Percentiles rank a stretch among this genome's conserved stretches.
These are phyloP conservation scores for Popillia japonica DNA, from an alignment of 1,140 invertebrate genomes.

Conservation along the genomic window DNA sequence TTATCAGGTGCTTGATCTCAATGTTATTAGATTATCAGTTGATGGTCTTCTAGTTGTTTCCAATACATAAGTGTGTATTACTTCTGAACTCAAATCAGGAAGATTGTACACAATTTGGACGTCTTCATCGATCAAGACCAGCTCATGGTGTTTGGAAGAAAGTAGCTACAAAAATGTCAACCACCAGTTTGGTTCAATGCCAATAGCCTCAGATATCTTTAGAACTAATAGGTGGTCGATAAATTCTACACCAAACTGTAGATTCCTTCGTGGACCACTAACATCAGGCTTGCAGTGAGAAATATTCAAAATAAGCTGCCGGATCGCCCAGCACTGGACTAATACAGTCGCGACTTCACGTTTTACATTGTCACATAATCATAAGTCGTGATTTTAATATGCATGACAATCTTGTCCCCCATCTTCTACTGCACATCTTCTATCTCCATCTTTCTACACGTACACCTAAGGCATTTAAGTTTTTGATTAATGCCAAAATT, in stretches of 20 bases:
- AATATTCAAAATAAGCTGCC: conserved; percentile 40
- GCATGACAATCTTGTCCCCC: conserved; percentile 47
- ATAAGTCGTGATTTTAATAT: conserved; percentile 57
- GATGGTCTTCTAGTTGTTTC: no score
- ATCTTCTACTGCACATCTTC: not conserved
- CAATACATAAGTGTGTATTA: no score
- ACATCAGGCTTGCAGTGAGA: not conserved
- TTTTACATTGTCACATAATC: conserved; percentile 57
- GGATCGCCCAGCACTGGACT: conserved; percentile 52
- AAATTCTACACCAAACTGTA: not conserved
- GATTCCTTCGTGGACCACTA: not conserved
- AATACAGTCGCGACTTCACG: conserved; percentile 53
- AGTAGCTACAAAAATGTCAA: no score
- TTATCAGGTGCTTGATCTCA: no score
- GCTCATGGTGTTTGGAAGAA: no score
- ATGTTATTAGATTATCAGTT: no score
- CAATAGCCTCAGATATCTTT: no score
- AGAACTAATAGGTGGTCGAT: no score
- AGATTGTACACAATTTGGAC: no score
- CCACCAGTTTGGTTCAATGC: no score
- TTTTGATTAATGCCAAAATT: conserved; percentile 44
- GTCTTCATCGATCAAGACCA: no score
- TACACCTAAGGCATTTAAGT: conserved; percentile 16
- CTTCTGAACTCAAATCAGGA: no score
- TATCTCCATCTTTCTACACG: not conserved